Percentiles rank a stretch among this genome's conserved stretches.
These are phyloP conservation scores for Ameiurus melas DNA, from an alignment of 2,113 vertebrate species.

Conservation along the genomic window DNA sequence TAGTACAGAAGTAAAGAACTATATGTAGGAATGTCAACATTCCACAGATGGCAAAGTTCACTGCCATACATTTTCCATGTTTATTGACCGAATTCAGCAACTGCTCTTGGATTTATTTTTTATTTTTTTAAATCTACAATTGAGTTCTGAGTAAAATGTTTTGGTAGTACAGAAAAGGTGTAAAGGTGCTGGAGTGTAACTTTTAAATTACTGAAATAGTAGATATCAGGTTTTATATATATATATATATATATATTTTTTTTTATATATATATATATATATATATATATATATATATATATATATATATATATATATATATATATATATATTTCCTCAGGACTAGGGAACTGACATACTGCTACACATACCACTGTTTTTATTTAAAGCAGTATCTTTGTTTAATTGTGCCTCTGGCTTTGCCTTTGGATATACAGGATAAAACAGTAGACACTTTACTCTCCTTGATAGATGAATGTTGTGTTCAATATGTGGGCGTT, in stretches of 20 bases:
- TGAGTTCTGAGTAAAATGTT: not conserved
- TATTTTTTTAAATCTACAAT: not conserved
- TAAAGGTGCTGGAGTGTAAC: not conserved
- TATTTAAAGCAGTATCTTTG: constrained; percentile 3
- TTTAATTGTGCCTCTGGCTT: constrained; percentile 35
- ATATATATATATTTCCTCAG: not conserved
- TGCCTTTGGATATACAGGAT: constrained; percentile 24
- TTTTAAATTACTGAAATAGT: not conserved
- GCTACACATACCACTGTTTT: constrained; percentile 15
- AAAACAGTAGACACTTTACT: constrained; percentile 12
- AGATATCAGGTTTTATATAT: too few species aligned
- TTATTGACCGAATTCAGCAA: not conserved
- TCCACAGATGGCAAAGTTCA: not conserved
- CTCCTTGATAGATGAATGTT: constrained; percentile 1
- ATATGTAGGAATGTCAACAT: not conserved
- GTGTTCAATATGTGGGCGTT: constrained; percentile 17
- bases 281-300: not conserved
- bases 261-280: not conserved
- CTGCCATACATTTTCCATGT: not conserved
- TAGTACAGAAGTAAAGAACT: not conserved
- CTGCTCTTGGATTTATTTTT: not conserved
- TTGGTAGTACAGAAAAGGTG: not conserved
- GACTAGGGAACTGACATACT: not conserved
- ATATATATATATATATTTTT: too few species aligned
- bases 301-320: not conserved